phyloP scores from a whole-genome alignment of 2,797 vertebrate genomes.

The Pogonophryne albipinna region DNA sequence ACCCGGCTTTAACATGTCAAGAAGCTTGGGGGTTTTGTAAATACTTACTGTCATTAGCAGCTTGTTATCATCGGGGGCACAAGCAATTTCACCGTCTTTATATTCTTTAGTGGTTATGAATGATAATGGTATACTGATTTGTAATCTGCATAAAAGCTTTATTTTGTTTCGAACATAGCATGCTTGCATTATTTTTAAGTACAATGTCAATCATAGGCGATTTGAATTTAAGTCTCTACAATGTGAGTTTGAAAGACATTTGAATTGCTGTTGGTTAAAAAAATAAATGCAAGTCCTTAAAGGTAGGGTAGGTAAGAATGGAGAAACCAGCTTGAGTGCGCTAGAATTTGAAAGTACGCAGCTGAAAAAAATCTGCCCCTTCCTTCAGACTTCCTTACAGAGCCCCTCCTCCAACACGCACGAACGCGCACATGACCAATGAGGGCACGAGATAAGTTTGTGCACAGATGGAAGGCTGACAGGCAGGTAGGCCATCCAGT shows the following conservation, averaged over 20 bases:
- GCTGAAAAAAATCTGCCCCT: too few relatives aligned
- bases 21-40: constrained; percentile 45
- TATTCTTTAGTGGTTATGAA: constrained; percentile 37
- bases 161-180: constrained; percentile 17
- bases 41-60: constrained; percentile 56
- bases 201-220: neutral
- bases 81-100: constrained; percentile 45
- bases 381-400: too few relatives aligned
- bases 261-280: neutral
- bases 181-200: neutral
- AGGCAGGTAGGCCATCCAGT: too few relatives aligned
- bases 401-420: too few relatives aligned
- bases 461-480: too few relatives aligned
- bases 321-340: too few relatives aligned
- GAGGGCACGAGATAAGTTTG: too few relatives aligned
- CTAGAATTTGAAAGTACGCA: too few relatives aligned
- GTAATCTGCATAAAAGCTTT: constrained; percentile 4
- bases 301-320: too few relatives aligned
- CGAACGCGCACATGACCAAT: too few relatives aligned
- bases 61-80: constrained; percentile 54
- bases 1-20: constrained; percentile 44
- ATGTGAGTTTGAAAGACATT: neutral
- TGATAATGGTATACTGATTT: constrained; percentile 40
- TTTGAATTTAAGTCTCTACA: neutral
- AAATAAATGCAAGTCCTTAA: neutral